Evolutionary conservation across 2,797 vertebrate genomes (phyloP), one percentile per base, ranked within the genome.

Genomic region (Euthynnus affinis): DNA sequence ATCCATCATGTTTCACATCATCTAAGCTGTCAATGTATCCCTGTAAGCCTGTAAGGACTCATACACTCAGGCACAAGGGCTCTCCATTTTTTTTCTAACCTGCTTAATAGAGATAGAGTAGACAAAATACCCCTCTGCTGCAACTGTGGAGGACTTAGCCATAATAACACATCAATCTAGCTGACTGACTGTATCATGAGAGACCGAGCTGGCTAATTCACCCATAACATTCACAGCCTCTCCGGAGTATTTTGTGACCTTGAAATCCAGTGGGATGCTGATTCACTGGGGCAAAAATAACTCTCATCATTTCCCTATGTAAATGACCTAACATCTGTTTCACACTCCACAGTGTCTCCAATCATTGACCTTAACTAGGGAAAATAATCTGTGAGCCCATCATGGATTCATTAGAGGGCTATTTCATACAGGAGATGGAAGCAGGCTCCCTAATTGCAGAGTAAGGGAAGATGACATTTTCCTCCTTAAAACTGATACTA

Each of bases 281-380:
- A 91, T 66, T 91, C 87, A 91, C 71, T 29, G 1, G 71, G 81
- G 85, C 82, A 89, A 87, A 91, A 86, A 86, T 83, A 92, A 87
- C 75, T 74, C 85, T 79, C 52, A 65, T 83, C 51, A 70, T 83
- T 76, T 83, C 63, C 63, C 65, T 55, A 79, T 89, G 83, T 78
- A 93, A 91, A 91, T 86, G 83, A 89, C 77, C 77, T 76, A 78
- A 84, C 83, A 87, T 91, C 83, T 77, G 85, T 78, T 91, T 89
- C 81, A 83, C 75, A 74, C 82, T 76, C 49, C 32, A 68, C 40
- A 34, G 71, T 23, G 71, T 76, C 88, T 87, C 80, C 80, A 92
- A 89, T 87, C 52, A 52, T 61, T 89, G 90, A 89, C 89, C 86
- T 88, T 82, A 90, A 87, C 86, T 34, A n/a, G 61, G 58, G 32